Base-by-base conservation (phyloP, 2,113 vertebrate species). In the Myotis brandtii region DNA sequence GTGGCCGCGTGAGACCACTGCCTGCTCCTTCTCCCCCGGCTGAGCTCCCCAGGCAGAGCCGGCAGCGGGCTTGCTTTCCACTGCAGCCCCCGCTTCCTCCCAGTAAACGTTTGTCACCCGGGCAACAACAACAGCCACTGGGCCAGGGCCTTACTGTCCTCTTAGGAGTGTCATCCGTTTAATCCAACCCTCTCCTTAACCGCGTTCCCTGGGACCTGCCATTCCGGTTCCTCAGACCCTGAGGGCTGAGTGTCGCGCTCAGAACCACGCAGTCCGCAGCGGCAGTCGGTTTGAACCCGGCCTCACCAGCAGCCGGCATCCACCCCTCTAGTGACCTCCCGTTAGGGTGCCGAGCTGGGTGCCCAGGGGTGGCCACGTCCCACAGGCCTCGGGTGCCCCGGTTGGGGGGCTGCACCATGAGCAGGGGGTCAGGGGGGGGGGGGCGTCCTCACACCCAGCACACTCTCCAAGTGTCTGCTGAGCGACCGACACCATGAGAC, bases 1-100 rank as follows among this genome's bases (percentile, higher is more conserved):
- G 23, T 25, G 56, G 56, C 21, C 2, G 0, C 0, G 0, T 9
- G 11, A 13, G 75, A 37, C 32, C 80, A 6, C 6, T 3, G 59
- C 54, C 20, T 16, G 5, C 23, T 73, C 27, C n/a, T 0, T 25
- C 84, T 34, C 50, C 30, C 17, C 3, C 23, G 25, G 20, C 20
- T 3, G 54, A 40, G 37, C 7, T 8, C 12, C 48, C 56, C 20
- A 43, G 48, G 34, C 80, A 62, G 8, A 59, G 10, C 69, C 34
- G 56, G 34, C 0, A 3, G 73, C 14, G 20, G 6, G 13, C 75
- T 37, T 27, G 20, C 11, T 86, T 59, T 77, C 73, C 66, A 1
- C 2, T 0, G 11, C 0, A 43, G 46, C 34, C 20, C 73, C 23
- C 4, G 34, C 25, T 56, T 59, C 59, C 50, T 84, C 56, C 66